These are phyloP conservation scores for Acanthoscelides obtectus DNA, from an alignment of 2,888 invertebrate genomes.

Conservation along the genomic window DNA sequence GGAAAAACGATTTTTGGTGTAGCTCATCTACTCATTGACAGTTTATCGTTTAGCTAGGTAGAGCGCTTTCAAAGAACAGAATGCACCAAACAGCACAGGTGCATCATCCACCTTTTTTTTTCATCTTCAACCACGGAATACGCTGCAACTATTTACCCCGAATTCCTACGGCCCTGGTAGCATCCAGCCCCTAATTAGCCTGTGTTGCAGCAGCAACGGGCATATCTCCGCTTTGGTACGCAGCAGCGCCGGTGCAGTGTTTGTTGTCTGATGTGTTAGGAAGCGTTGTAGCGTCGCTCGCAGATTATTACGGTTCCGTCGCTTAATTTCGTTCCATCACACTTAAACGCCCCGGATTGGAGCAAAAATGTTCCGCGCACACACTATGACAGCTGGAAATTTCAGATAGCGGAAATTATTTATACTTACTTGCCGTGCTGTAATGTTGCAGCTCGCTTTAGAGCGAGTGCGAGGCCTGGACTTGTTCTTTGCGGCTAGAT, in stretches of 20 bases:
- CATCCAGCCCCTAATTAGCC: background rate
- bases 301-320: background rate
- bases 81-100: too few species aligned
- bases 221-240: background rate
- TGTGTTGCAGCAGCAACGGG: background rate
- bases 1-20: too few species aligned
- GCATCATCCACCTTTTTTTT: too few species aligned
- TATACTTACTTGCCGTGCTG: background rate
- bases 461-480: background rate
- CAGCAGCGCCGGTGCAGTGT: background rate
- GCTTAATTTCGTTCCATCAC: background rate
- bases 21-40: too few species aligned
- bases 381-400: background rate
- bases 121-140: too few species aligned
- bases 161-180: background rate
- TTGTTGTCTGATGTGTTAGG: background rate
- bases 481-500: too few species aligned
- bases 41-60: too few species aligned
- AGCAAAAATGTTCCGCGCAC: background rate
- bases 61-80: too few species aligned
- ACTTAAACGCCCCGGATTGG: background rate
- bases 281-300: background rate
- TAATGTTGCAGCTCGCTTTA: background rate
- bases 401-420: background rate
- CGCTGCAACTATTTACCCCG: too few species aligned